Conservation (phyloP, 1,140 invertebrate species). For the Grapholita molesta region DNA sequence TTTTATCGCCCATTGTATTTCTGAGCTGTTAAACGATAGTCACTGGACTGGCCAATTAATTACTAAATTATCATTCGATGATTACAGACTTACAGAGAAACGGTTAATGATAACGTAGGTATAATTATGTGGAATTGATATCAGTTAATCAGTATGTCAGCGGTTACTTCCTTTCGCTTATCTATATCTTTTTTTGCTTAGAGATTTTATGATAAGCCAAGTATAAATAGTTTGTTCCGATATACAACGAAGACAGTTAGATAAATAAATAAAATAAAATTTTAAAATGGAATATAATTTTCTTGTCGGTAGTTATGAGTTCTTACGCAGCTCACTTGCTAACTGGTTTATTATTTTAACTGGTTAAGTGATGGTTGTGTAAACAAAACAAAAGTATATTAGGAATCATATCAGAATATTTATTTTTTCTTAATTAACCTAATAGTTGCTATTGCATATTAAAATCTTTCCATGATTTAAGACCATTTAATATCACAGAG, state of each 20-base stretch:
- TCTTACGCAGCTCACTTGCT: not conserved
- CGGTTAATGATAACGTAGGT: not conserved
- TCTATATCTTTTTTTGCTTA: no score
- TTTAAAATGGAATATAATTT: not conserved
- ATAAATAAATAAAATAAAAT: no score
- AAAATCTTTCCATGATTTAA: conserved; percentile 24
- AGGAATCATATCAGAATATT: conserved; percentile 35
- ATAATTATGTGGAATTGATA: not conserved
- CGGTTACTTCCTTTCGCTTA: not conserved
- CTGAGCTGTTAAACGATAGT: not conserved
- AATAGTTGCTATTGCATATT: conserved; percentile 37
- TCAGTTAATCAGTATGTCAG: not conserved
- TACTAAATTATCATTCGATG: not conserved
- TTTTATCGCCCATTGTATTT: conserved; percentile 5
- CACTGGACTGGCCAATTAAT: not conserved
- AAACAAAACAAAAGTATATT: conserved; percentile 35
- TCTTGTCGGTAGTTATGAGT: not conserved
- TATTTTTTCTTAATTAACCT: conserved; percentile 42
- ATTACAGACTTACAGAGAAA: not conserved
- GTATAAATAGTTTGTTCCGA: no score
- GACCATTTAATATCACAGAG: conserved; percentile 64
- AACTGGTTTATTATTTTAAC: not conserved
- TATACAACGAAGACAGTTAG: no score
- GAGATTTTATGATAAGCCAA: no score
- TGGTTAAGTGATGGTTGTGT: not conserved